These are phyloP conservation scores for Eonycteris spelaea DNA, from an alignment of 2,113 vertebrate species.

Conservation along the genomic window DNA sequence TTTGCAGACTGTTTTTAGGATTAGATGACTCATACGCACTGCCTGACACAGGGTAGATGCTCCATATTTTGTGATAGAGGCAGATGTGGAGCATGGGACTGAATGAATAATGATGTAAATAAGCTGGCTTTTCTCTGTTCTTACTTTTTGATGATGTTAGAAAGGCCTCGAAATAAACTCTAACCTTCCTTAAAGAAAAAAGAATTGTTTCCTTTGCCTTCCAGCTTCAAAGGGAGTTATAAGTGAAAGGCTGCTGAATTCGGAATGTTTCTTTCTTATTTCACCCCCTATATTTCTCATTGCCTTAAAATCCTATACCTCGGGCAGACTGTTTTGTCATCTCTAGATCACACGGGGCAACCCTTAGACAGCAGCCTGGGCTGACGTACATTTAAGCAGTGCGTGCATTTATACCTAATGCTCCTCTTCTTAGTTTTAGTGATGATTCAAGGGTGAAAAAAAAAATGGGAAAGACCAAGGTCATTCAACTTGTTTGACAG, in stretches of 20 bases:
- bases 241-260: background rate
- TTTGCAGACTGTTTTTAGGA: background rate
- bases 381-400: background rate
- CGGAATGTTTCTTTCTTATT: background rate
- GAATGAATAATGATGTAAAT: background rate
- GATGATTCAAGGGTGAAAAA: background rate
- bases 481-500: background rate
- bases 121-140: background rate
- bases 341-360: background rate
- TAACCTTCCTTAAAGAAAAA: conserved; percentile 10
- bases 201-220: background rate
- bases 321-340: background rate
- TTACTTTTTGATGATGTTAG: background rate
- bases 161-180: background rate
- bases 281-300: background rate
- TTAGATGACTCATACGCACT: background rate
- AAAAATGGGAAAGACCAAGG: background rate
- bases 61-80: background rate
- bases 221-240: background rate
- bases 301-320: background rate
- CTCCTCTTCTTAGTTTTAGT: background rate
- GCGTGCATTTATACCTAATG: background rate
- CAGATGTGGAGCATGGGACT: background rate
- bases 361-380: background rate
- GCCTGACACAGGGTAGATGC: background rate